phyloP scores from a whole-genome alignment of 2,888 invertebrate species.

The Tipula confusa region DNA sequence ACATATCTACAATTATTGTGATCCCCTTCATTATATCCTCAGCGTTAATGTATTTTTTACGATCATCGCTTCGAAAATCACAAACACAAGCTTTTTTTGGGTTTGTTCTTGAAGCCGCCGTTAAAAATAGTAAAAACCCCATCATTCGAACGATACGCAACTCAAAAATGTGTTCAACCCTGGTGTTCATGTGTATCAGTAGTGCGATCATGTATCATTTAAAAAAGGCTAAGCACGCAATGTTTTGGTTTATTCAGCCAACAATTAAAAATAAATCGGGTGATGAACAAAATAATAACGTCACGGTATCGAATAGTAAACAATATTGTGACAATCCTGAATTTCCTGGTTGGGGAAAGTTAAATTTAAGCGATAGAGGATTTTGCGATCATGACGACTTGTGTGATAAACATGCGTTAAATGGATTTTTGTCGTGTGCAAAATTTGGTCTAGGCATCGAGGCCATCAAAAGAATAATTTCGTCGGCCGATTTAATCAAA shows the following conservation, averaged over 20 bases:
- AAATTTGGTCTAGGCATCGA: not conserved
- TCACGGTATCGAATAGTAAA: not conserved
- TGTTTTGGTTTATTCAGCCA: not conserved
- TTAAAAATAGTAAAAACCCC: not conserved
- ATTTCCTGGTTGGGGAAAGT: not conserved
- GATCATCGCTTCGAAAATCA: not conserved
- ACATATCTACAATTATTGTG: not conserved
- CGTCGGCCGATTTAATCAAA: not conserved
- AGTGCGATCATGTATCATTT: not conserved
- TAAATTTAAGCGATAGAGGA: not conserved
- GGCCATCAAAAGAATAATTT: not conserved
- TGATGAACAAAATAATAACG: not conserved
- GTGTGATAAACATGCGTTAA: not conserved
- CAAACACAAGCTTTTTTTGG: not conserved
- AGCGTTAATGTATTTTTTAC: not conserved
- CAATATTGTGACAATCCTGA: not conserved
- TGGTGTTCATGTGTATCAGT: not conserved
- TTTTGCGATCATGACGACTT: not conserved
- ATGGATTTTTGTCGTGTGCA: not conserved
- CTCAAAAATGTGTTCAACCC: not conserved
- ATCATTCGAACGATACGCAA: not conserved
- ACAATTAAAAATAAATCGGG: not conserved
- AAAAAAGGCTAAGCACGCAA: not conserved
- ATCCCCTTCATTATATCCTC: not conserved
- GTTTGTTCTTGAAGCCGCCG: not conserved